These are phyloP conservation scores for Theodoxus fluviatilis DNA, from an alignment of 2,888 invertebrate species.

Conservation along the genomic window DNA sequence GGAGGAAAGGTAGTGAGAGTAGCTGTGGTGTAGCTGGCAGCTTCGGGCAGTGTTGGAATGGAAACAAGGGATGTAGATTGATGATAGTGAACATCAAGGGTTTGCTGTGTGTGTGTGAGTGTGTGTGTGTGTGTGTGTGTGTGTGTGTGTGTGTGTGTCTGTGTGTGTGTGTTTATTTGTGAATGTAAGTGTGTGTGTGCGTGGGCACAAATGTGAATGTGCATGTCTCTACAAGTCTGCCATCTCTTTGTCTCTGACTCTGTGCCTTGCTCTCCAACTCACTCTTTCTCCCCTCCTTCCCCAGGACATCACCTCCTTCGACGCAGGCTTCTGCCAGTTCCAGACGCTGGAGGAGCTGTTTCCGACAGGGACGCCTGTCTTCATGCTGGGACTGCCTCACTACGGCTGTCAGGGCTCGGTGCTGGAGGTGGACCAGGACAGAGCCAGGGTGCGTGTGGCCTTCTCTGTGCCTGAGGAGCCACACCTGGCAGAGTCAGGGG, in stretches of 20 bases:
- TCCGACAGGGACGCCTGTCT: slow-evolving; percentile 74
- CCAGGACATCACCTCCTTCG: slow-evolving; percentile 60
- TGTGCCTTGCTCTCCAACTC: neutral
- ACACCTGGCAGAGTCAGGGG: slow-evolving; percentile 38
- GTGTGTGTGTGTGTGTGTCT: neutral
- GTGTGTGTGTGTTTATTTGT: neutral
- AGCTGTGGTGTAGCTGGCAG: too few species aligned
- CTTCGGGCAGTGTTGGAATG: neutral
- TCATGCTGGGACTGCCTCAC: slow-evolving; percentile 80
- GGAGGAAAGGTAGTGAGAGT: too few species aligned
- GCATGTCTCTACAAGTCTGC: neutral
- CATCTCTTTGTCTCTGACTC: neutral
- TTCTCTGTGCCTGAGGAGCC: slow-evolving; percentile 59
- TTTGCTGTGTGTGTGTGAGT: neutral
- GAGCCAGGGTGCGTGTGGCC: slow-evolving; percentile 53
- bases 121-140: neutral
- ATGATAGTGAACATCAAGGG: neutral
- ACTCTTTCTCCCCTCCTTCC: slow-evolving; percentile 29
- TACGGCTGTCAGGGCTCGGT: slow-evolving; percentile 78
- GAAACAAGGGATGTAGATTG: neutral
- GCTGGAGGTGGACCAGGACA: slow-evolving; percentile 46
- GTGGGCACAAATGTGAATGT: too few species aligned
- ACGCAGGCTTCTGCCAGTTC: slow-evolving; percentile 65
- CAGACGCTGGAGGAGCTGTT: slow-evolving; percentile 74
- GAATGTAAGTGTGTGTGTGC: too few species aligned